Percentiles rank a stretch among this genome's conserved stretches.
Evolutionary conservation across 2,888 invertebrate species (phyloP).

Genomic region (Drosophila ustulata): DNA sequence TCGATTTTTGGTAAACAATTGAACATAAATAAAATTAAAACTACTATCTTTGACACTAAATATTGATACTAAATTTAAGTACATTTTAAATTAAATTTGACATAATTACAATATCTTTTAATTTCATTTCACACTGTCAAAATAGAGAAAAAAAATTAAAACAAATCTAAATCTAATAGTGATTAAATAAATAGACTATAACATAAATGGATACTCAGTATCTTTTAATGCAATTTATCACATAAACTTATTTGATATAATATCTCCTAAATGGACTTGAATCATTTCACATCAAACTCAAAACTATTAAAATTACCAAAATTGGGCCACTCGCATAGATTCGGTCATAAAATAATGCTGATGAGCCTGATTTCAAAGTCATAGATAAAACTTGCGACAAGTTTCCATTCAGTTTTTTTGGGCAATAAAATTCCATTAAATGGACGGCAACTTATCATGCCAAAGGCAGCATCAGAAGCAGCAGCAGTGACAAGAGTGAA

Average conservation of each 20-base stretch:
- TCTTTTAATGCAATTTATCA: too few relatives aligned
- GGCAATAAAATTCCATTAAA: conserved; percentile 58
- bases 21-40: too few relatives aligned
- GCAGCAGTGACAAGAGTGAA: conserved; percentile 26
- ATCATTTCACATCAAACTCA: not conserved
- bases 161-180: too few relatives aligned
- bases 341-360: conserved; percentile 50
- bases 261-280: not conserved
- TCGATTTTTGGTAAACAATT: too few relatives aligned
- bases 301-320: conserved; percentile 7
- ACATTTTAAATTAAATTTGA: too few relatives aligned
- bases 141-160: too few relatives aligned
- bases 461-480: conserved; percentile 9
- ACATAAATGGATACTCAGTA: not conserved
- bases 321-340: conserved; percentile 22
- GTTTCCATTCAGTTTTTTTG: conserved; percentile 33
- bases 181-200: not conserved
- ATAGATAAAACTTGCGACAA: conserved; percentile 41
- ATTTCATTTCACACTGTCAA: too few relatives aligned
- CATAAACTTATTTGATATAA: not conserved
- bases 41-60: too few relatives aligned
- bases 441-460: conserved; percentile 49
- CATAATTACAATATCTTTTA: too few relatives aligned
- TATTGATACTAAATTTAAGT: too few relatives aligned
- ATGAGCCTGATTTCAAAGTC: conserved; percentile 35